A percentile compares a stretch with the other conserved stretches of the same genome.
Conservation (phyloP, 2,888 invertebrate species). For the Dicycla oo region DNA sequence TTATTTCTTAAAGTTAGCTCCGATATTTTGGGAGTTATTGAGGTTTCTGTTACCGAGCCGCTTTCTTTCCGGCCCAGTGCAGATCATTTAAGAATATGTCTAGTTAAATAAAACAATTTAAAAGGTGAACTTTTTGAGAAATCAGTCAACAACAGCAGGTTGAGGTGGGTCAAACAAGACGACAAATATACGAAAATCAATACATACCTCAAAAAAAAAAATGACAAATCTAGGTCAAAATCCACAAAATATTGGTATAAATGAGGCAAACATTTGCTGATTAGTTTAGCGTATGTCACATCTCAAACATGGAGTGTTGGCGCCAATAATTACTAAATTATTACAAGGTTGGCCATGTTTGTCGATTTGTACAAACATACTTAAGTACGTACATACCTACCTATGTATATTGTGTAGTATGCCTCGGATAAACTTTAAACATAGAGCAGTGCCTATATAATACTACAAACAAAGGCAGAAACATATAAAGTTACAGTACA, state of each 20-base stretch:
- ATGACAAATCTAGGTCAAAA: slow-evolving; percentile 38
- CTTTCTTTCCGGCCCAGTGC: no score
- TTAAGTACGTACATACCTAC: slow-evolving; percentile 26
- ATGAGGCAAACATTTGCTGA: slow-evolving; percentile 55
- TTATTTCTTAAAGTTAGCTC: no score
- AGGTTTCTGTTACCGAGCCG: no score
- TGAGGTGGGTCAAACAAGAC: not conserved
- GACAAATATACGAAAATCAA: slow-evolving; percentile 17
- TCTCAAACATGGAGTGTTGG: slow-evolving; percentile 61
- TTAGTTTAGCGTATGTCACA: slow-evolving; percentile 49
- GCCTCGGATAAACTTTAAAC: slow-evolving; percentile 29
- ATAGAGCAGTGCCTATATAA: slow-evolving; percentile 27
- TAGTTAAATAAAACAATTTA: not conserved
- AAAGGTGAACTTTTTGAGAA: slow-evolving; percentile 12
- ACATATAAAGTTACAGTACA: not conserved
- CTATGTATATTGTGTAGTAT: slow-evolving; percentile 42
- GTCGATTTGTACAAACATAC: slow-evolving; percentile 56
- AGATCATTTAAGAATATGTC: not conserved
- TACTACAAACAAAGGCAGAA: not conserved
- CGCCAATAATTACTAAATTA: slow-evolving; percentile 66
- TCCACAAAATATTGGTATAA: slow-evolving; percentile 48
- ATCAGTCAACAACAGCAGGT: not conserved
- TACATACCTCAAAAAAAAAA: slow-evolving; percentile 11
- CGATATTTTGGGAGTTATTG: no score
- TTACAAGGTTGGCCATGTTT: slow-evolving; percentile 67